Percentiles rank a stretch among this genome's conserved stretches.
phyloP scores from a whole-genome alignment of 1,140 invertebrate genomes.

The Bombus pyrosoma region DNA sequence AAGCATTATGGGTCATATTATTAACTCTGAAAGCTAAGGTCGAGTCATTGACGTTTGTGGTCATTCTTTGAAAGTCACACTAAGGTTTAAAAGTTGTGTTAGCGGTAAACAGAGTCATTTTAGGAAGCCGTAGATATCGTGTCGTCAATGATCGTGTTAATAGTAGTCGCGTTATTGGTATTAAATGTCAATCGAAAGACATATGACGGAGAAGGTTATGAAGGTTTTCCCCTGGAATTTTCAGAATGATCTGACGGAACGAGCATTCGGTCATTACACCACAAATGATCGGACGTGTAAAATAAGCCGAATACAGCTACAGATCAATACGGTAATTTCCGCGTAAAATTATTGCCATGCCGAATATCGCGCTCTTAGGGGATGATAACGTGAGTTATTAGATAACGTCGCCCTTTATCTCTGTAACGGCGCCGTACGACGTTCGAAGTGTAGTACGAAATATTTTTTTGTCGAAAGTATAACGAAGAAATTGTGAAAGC shows the following conservation, averaged over 20 bases:
- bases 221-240: neutral
- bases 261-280: neutral
- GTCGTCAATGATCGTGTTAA: neutral
- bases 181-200: neutral
- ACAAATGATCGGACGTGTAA: neutral
- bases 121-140: neutral
- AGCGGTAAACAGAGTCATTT: neutral
- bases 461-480: neutral
- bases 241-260: neutral
- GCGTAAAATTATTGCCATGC: slow-evolving; percentile 25
- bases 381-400: neutral
- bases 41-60: neutral
- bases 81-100: neutral
- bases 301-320: slow-evolving; percentile 17
- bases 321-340: slow-evolving; percentile 26
- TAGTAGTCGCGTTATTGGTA: neutral
- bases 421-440: neutral
- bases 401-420: neutral
- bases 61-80: neutral
- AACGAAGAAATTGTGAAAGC: neutral
- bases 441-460: neutral
- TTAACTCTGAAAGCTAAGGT: neutral
- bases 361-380: neutral
- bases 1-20: neutral
- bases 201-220: neutral